Evolutionary conservation across 2,888 invertebrate species (phyloP).

Genomic region (Gastrophysa polygoni): DNA sequence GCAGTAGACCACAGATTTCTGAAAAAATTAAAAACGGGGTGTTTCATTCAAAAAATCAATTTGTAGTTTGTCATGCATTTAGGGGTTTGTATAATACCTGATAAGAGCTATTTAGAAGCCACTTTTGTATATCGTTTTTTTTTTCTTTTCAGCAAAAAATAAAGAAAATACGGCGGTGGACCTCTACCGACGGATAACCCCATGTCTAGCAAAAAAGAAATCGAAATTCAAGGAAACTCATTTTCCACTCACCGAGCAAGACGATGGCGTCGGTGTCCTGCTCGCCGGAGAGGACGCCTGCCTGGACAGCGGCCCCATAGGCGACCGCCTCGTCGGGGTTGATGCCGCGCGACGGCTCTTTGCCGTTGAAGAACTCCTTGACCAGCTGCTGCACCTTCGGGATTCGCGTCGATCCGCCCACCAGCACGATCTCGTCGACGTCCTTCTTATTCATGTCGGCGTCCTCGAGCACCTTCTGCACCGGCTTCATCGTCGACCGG

Average conservation of each 20-base stretch:
- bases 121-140: too few relatives aligned
- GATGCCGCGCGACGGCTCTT: constrained; percentile 97
- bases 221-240: too few relatives aligned
- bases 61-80: too few relatives aligned
- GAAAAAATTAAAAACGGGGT: too few relatives aligned
- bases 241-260: constrained; percentile 66
- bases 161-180: too few relatives aligned
- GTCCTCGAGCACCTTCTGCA: constrained; percentile 95
- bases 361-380: constrained; percentile 95
- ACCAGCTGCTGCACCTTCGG: constrained; percentile 95
- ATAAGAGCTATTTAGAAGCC: too few relatives aligned
- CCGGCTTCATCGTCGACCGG: constrained; percentile 93
- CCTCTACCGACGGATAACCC: too few relatives aligned
- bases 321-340: constrained; percentile 99
- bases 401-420: constrained; percentile 98
- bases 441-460: constrained; percentile 99
- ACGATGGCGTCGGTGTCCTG: constrained; percentile 97
- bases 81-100: too few relatives aligned
- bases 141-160: too few relatives aligned
- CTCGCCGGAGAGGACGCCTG: constrained; percentile 96
- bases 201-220: too few relatives aligned
- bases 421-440: constrained; percentile 97
- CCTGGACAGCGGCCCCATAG: constrained; percentile 98
- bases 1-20: too few relatives aligned
- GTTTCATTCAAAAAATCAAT: too few relatives aligned